Evolutionary conservation across 2,888 invertebrate species (phyloP), one percentile per base, ranked within the genome.

Genomic region (Stenurella melanura): DNA sequence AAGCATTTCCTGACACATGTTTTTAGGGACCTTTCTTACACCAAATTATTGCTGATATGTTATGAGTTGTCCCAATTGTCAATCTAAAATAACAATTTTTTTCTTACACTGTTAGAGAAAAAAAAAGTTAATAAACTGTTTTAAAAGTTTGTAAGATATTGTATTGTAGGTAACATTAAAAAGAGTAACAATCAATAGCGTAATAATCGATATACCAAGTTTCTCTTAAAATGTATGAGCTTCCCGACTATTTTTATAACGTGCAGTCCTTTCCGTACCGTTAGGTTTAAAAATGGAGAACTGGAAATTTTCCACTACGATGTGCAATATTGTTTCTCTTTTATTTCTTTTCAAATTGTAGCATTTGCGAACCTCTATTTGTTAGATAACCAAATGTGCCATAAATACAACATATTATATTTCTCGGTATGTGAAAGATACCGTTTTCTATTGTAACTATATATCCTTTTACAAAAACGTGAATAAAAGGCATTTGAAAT

Each of bases 241-340:
- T 11, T 5, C 42, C 19, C 42, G 18, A 64, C 64, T 10, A 54
- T n/a, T 26, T 1, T n/a, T 56, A 26, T n/a, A 17, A 34, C 21
- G 54, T 50, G 26, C 54, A 17, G 54, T 17, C n/a, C 26, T 21
- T 67, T 67, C 67, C 50, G 17, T 67, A 17, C 34, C 54, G 54
- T 56, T 50, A 26, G 26, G 26, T 38, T 67, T 50, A 26, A 26
- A 67, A 67, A 67, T 26, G 67, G 67, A 67, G 56, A 50, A 56
- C 67, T 54, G 30, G 54, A 67, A 67, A 67, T 67, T 56, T 67
- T 50, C 67, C 64, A 11, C 42, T 18, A 11, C 67, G 9, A 67
- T 67, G 67, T 19, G 54, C 21, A 26, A 50, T 67, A n/a, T n/a
- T 67, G 54, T 21, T 64, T 21, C 30, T 64, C 42, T 42, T 42